Conservation (phyloP, 2,797 vertebrate species). For the Onychomys arenicola region DNA sequence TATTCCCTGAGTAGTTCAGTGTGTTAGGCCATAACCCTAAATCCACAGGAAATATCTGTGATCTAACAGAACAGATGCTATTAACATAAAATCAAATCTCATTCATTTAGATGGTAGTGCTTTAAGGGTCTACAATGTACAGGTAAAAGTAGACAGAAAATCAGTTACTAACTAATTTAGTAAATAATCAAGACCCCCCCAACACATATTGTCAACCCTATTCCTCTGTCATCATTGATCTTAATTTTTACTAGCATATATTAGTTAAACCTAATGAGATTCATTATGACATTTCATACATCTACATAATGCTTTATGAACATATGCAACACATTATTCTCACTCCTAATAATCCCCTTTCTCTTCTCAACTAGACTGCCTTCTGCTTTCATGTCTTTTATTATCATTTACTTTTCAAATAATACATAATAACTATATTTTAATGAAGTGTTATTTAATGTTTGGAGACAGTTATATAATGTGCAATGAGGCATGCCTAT, state of each 20-base stretch:
- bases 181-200: background rate
- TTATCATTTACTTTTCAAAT: background rate
- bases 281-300: background rate
- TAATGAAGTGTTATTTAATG: background rate
- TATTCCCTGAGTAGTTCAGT: background rate
- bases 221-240: constrained; percentile 88
- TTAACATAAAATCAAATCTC: constrained; percentile 23
- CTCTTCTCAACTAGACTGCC: background rate
- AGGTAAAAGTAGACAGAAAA: constrained; percentile 50
- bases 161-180: constrained; percentile 7
- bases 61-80: constrained; percentile 16
- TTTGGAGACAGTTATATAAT: background rate
- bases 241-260: background rate
- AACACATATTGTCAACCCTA: constrained; percentile 74
- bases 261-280: background rate
- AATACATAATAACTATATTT: background rate
- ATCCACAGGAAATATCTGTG: background rate
- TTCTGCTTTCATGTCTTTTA: background rate
- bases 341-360: background rate
- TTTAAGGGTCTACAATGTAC: background rate
- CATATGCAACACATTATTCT: background rate
- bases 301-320: background rate
- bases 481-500: background rate
- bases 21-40: background rate
- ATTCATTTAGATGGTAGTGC: background rate